Percentiles rank a stretch among this genome's conserved stretches.
These are phyloP conservation scores for Solea senegalensis DNA, from an alignment of 2,113 vertebrate genomes.

Conservation along the genomic window DNA sequence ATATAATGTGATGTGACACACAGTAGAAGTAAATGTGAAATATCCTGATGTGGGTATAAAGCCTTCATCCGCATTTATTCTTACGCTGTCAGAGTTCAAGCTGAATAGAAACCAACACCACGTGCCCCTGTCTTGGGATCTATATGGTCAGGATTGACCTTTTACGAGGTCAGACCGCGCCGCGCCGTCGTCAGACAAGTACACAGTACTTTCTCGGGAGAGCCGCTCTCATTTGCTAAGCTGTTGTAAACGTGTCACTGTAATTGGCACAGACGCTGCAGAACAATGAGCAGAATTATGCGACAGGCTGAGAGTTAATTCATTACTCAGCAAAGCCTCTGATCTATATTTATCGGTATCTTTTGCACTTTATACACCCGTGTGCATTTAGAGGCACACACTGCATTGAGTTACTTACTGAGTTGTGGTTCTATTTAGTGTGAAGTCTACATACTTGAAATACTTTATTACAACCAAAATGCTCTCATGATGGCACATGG, in stretches of 20 bases:
- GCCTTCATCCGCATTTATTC: background rate
- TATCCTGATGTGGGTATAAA: background rate
- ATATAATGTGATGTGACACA: no score
- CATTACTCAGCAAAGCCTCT: background rate
- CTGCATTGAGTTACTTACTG: no score
- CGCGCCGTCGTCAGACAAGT: background rate
- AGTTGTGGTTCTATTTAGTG: no score
- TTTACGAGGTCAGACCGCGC: background rate
- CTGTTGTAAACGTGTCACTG: background rate
- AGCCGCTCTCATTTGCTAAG: background rate
- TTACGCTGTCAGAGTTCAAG: background rate
- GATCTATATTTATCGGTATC: background rate
- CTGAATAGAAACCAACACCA: background rate
- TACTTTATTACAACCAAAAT: no score
- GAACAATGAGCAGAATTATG: no score
- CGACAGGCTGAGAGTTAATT: background rate
- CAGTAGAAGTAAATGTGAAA: no score
- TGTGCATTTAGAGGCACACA: no score
- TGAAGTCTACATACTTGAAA: no score
- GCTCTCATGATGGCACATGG: no score
- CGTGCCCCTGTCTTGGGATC: background rate
- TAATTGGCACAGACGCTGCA: no score
- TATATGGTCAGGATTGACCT: background rate
- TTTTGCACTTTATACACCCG: background rate
- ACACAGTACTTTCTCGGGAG: background rate